These are phyloP conservation scores for Autographa gamma DNA, from an alignment of 2,888 invertebrate species.

Conservation along the genomic window DNA sequence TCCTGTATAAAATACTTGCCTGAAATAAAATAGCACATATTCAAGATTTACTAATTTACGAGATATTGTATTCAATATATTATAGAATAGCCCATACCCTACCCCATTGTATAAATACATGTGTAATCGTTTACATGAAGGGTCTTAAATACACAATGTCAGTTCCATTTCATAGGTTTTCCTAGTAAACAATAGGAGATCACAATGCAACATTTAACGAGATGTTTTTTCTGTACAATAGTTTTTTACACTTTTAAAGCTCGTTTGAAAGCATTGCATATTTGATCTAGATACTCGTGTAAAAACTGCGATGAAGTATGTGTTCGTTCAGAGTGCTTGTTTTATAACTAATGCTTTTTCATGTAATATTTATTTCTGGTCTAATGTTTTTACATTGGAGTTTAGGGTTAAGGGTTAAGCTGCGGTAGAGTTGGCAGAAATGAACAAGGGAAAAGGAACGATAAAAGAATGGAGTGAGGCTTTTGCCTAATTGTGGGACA, in stretches of 20 bases:
- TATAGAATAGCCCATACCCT: conserved; percentile 24
- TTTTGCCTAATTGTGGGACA: too few relatives aligned
- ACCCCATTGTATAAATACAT: neutral
- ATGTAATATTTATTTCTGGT: neutral
- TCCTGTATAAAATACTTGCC: neutral
- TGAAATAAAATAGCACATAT: too few relatives aligned
- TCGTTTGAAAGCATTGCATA: neutral
- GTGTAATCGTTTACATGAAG: neutral
- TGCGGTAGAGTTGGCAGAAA: too few relatives aligned
- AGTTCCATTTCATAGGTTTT: neutral
- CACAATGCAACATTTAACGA: conserved; percentile 22
- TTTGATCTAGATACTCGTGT: conserved; percentile 8
- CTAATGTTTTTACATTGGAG: too few relatives aligned
- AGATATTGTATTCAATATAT: too few relatives aligned
- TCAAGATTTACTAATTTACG: too few relatives aligned
- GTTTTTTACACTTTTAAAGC: conserved; percentile 20
- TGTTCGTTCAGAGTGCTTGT: neutral
- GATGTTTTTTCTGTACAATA: conserved; percentile 18
- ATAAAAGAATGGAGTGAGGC: too few relatives aligned
- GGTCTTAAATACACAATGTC: neutral
- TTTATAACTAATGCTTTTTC: neutral
- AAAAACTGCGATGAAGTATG: neutral
- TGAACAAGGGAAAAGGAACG: too few relatives aligned
- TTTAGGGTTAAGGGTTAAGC: too few relatives aligned
- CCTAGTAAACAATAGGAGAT: conserved; percentile 25